Evolutionary conservation across 2,797 vertebrate species (phyloP).

Genomic region (Alcedo atthis): DNA sequence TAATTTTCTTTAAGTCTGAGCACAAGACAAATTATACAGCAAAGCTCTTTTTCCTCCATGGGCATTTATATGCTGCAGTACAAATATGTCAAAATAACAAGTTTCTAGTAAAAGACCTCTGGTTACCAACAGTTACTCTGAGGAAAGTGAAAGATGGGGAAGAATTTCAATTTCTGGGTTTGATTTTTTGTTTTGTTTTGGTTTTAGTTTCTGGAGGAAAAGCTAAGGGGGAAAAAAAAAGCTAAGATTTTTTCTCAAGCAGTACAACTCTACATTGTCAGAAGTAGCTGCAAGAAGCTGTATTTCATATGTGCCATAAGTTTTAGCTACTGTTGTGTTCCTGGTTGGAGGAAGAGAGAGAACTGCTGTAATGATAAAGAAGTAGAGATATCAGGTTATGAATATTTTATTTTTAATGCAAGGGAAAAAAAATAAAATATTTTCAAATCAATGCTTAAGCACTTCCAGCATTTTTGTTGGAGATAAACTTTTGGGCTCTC

Average conservation of each 20-base stretch:
- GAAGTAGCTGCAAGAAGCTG: not conserved
- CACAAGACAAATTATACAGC: not conserved
- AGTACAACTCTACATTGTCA: not conserved
- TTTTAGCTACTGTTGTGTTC: not conserved
- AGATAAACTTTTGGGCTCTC: not conserved
- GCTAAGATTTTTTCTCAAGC: not conserved
- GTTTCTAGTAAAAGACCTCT: not conserved
- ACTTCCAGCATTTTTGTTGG: not conserved
- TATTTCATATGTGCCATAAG: not conserved
- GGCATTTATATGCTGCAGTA: not conserved
- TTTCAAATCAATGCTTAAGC: not conserved
- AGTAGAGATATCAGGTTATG: not conserved
- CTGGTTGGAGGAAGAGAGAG: not conserved
- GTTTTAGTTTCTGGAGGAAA: not conserved
- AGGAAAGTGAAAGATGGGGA: not conserved
- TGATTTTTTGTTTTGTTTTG: not conserved
- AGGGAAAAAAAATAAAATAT: not conserved
- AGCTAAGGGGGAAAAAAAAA: not conserved
- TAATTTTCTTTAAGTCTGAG: not conserved
- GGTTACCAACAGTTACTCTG: not conserved
- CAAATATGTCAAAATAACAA: not conserved
- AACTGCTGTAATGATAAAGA: not conserved
- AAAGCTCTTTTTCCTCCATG: not conserved
- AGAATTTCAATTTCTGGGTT: not conserved
- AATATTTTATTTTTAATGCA: not conserved